Evolutionary conservation across 1,140 invertebrate genomes (phyloP).

Genomic region (Harlomillsia oculata): DNA sequence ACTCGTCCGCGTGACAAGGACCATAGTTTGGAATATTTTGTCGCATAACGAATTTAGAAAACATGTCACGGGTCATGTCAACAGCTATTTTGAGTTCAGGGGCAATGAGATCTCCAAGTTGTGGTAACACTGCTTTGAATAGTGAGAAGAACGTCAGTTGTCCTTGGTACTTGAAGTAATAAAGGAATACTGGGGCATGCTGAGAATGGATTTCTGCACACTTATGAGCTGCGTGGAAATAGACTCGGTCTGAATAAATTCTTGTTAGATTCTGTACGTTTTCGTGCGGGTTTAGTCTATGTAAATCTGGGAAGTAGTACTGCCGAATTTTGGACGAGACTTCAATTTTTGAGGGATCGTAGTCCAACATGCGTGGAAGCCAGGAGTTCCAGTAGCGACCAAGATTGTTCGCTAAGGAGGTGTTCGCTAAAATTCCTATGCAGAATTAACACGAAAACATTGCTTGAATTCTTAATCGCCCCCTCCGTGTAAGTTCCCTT

Average conservation of each 20-base stretch:
- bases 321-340: constrained; percentile 19
- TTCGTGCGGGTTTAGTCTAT: not conserved
- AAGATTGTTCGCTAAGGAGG: constrained; percentile 6
- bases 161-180: constrained; percentile 11
- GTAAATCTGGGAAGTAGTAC: constrained; percentile 16
- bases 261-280: constrained; percentile 12
- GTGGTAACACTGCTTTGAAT: constrained; percentile 14
- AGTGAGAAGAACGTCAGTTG: constrained; percentile 9
- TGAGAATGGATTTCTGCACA: constrained; percentile 7
- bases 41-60: constrained; percentile 5
- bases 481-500: not conserved
- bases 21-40: not conserved
- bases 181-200: constrained; percentile 16
- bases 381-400: constrained; percentile 18
- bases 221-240: constrained; percentile 11
- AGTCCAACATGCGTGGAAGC: constrained; percentile 23
- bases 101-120: not conserved
- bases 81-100: constrained; percentile 16
- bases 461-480: not conserved
- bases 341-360: constrained; percentile 13
- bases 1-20: constrained; percentile 20
- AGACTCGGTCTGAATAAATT: constrained; percentile 17
- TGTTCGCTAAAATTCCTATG: constrained; percentile 24
- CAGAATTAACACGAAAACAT: not conserved
- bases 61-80: constrained; percentile 15